Conservation (phyloP, 2,113 vertebrate species). For the Callipepla squamata region DNA sequence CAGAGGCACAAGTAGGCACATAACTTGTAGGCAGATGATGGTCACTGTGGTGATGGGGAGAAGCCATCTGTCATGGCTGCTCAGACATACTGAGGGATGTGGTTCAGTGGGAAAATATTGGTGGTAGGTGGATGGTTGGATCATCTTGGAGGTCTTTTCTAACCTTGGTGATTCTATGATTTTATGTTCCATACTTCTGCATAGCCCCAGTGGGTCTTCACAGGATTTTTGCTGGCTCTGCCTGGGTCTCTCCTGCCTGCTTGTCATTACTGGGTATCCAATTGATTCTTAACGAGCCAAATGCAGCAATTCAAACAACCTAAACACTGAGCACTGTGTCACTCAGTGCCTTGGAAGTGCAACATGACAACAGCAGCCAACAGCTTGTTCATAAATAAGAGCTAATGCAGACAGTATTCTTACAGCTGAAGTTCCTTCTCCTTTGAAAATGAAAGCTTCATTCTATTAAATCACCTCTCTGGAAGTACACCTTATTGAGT, state of each 20-base stretch:
- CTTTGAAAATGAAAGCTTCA: background rate
- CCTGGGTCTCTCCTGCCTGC: background rate
- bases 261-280: background rate
- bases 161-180: too few species aligned
- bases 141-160: too few species aligned
- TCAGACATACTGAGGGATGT: too few species aligned
- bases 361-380: background rate
- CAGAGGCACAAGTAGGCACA: background rate
- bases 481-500: background rate
- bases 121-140: too few species aligned
- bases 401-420: background rate
- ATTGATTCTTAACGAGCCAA: background rate
- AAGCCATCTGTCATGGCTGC: background rate
- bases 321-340: background rate
- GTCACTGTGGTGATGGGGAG: background rate
- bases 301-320: background rate
- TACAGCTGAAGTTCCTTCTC: background rate
- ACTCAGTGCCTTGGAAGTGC: background rate
- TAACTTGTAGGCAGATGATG: fast-evolving
- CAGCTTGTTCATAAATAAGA: background rate
- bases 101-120: too few species aligned
- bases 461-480: background rate
- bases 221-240: background rate
- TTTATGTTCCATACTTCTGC: background rate
- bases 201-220: background rate